Evolutionary conservation across 1,140 invertebrate genomes (phyloP).

Genomic region (Macrostomum lignano): DNA sequence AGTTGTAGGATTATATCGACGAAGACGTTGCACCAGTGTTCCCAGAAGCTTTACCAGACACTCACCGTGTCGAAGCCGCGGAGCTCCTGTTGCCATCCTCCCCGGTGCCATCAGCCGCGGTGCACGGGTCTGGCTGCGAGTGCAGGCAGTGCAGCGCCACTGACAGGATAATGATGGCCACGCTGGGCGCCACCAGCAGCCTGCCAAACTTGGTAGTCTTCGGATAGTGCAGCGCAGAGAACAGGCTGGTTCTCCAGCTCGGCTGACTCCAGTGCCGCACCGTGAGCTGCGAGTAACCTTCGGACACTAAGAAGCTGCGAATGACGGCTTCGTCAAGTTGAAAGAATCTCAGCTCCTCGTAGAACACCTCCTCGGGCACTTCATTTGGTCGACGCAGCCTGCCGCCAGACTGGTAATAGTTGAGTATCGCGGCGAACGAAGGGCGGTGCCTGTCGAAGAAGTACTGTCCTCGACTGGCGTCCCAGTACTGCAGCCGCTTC

Average conservation of each 20-base stretch:
- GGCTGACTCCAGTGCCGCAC: slow-evolving; percentile 35
- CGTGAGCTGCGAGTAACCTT: slow-evolving; percentile 17
- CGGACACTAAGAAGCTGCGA: slow-evolving; percentile 18
- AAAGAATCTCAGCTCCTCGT: slow-evolving; percentile 22
- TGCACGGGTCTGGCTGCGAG: slow-evolving; percentile 40
- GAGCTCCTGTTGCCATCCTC: slow-evolving; percentile 3
- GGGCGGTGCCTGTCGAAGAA: slow-evolving; percentile 27
- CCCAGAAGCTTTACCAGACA: too few relatives aligned
- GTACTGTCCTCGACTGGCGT: slow-evolving; percentile 19
- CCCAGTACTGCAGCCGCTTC: slow-evolving; percentile 20
- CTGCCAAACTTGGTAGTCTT: slow-evolving; percentile 80
- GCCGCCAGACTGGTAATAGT: slow-evolving; percentile 24
- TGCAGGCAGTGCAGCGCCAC: slow-evolving; percentile 25
- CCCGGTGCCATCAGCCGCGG: too few relatives aligned
- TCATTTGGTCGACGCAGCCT: slow-evolving; percentile 16
- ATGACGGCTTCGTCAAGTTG: slow-evolving; percentile 20
- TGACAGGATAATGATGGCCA: slow-evolving; percentile 25
- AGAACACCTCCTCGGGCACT: slow-evolving; percentile 24
- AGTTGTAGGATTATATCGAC: slow-evolving; percentile 11
- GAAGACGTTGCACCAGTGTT: slow-evolving; percentile 74
- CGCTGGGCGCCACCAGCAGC: slow-evolving; percentile 81
- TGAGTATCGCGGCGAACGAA: slow-evolving; percentile 25
- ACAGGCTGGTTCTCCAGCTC: slow-evolving; percentile 77
- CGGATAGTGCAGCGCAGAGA: slow-evolving; percentile 82
- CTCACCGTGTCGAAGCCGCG: too few relatives aligned